Evolutionary conservation across 37 sponge, comb jelly and placozoan genomes (phyloP), one percentile per base, ranked within the genome.

Genomic region (Geodia barretti): DNA sequence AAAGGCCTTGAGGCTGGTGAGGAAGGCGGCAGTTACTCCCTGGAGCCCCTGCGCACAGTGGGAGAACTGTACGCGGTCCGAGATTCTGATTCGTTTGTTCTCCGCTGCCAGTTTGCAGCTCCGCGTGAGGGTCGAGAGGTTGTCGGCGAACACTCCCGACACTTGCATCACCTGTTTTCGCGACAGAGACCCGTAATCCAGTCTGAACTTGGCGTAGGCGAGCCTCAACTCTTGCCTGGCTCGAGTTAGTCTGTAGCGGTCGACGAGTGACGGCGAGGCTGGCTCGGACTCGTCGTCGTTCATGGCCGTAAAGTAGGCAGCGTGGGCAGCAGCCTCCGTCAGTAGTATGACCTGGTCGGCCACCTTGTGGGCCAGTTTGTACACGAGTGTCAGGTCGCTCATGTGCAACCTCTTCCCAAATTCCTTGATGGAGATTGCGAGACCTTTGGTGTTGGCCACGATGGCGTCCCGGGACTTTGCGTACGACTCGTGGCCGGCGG

Each of bases 301-400:
- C 61, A 94, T 31, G 1, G 89, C 89, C 17, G 77, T 75, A 3
- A 83, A 62, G 43, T 95, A 95, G 1, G 95, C 95, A 21, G 88
- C 85, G 0, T 95, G 92, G 9, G 92, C 79, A 1, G 92, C 86
- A n/a, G 88, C 79, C 40, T 95, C 95, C 20, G 89, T 91, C 2
- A 95, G 70, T 0, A 79, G 17, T 23, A 88, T 77, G 19, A 88
- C 92, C 71, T 87, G 85, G 38, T 91, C 89, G 1, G 89, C 43
- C 0, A 93, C n/a, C 24, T 47, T 31, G 3, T 77, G 59, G 24
- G 81, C 84, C 17, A 41, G 28, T 26, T 70, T 31, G 11, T 70
- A 60, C 1, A 88, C 73, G 0, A 41, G 71, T n/a, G 62, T 28
- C 36, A 79, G 47, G 21, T 75, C 70, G 4, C 59, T 74, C 23